Evolutionary conservation across 2,888 invertebrate genomes (phyloP).

Genomic region (Ormyrus pomaceus): DNA sequence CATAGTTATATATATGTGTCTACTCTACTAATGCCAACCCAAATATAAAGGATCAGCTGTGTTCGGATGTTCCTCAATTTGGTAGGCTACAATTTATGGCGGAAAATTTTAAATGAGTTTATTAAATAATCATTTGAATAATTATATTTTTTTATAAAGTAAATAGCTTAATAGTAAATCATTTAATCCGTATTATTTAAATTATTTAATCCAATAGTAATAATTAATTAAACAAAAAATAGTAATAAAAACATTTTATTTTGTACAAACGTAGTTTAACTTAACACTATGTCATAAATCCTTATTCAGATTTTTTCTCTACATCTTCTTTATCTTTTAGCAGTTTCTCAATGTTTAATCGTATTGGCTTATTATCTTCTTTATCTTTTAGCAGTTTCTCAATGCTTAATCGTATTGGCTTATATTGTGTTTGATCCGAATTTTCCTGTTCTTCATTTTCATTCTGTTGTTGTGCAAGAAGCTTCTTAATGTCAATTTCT

Average conservation of each 20-base stretch:
- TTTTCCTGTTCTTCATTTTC: not conserved
- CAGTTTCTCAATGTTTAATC: conserved; percentile 39
- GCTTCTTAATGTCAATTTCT: not conserved
- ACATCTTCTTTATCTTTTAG: conserved; percentile 1
- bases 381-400: conserved; percentile 30
- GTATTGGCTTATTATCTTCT: not conserved
- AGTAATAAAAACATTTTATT: conserved; percentile 31
- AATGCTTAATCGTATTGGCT: conserved; percentile 22
- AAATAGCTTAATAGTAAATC: too few relatives aligned
- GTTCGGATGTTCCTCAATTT: too few relatives aligned
- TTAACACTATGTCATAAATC: conserved; percentile 3
- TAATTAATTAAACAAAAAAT: not conserved
- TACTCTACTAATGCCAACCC: too few relatives aligned
- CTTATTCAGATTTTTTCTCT: conserved; percentile 16
- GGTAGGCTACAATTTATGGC: too few relatives aligned
- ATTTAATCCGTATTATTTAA: not conserved
- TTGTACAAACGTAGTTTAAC: conserved; percentile 27
- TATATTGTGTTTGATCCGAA: not conserved
- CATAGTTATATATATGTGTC: too few relatives aligned
- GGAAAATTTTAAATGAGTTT: too few relatives aligned
- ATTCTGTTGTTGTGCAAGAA: not conserved
- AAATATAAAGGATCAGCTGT: too few relatives aligned
- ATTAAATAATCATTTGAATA: too few relatives aligned
- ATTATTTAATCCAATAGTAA: not conserved
- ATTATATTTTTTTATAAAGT: too few relatives aligned